Conservation (phyloP, 23 tunicate genomes). For the Ascidia mentula region DNA sequence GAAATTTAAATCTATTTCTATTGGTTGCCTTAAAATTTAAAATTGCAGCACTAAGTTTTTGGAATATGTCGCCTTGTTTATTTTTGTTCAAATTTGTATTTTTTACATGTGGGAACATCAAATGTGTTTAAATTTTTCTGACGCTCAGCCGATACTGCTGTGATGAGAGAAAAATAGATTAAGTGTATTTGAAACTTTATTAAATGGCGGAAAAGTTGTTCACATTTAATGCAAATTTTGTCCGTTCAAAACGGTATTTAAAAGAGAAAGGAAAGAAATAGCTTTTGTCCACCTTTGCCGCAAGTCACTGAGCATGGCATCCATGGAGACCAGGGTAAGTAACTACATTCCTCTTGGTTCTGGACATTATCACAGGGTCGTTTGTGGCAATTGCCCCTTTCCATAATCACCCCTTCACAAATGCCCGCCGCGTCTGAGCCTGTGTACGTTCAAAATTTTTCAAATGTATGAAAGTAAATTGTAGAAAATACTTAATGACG, state of each 20-base stretch:
- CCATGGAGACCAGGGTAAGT: constrained; percentile 75
- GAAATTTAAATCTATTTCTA: no score
- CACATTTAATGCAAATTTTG: no score
- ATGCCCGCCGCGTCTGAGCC: neutral
- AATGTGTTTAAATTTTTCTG: neutral
- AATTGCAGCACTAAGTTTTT: no score
- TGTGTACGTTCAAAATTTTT: neutral
- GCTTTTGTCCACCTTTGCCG: constrained; percentile 54
- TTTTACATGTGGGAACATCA: no score
- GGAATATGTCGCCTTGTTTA: no score
- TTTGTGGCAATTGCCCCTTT: constrained; percentile 32
- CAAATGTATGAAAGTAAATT: neutral
- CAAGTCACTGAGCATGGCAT: constrained; percentile 95
- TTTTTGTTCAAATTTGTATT: neutral
- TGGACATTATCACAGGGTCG: constrained; percentile 28
- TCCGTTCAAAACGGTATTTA: no score
- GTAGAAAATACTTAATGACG: neutral
- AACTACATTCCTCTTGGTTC: constrained; percentile 27
- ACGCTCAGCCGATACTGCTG: neutral
- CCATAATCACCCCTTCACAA: constrained; percentile 29
- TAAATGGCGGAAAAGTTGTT: no score
- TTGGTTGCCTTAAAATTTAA: no score
- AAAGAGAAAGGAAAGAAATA: neutral
- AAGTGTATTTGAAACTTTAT: neutral
- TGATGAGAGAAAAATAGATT: neutral